Evolutionary conservation across 2,888 invertebrate genomes (phyloP).

Genomic region (Drosophila subsilvestris): DNA sequence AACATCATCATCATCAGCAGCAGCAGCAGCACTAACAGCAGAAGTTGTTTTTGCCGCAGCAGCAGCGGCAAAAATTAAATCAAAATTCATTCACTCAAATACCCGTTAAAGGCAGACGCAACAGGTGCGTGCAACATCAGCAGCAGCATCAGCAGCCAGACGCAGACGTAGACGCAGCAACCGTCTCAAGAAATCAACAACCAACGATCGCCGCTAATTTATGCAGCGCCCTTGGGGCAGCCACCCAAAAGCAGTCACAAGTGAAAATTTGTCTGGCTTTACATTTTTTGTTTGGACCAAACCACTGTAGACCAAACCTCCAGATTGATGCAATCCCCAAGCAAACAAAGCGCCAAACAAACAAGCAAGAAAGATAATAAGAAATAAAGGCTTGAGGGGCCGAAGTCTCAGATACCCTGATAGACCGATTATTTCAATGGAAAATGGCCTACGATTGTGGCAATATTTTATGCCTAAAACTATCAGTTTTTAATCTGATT

Average conservation of each 20-base stretch:
- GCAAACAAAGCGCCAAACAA: neutral
- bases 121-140: slow-evolving; percentile 33
- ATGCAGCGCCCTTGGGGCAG: slow-evolving; percentile 75
- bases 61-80: slow-evolving; percentile 22
- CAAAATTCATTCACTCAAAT: slow-evolving; percentile 45
- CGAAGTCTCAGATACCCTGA: neutral
- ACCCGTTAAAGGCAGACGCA: slow-evolving; percentile 51
- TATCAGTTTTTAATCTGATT: too few relatives aligned
- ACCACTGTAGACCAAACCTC: neutral
- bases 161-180: neutral
- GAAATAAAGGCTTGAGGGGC: neutral
- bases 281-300: slow-evolving; percentile 40
- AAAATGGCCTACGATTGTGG: too few relatives aligned
- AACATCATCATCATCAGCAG: slow-evolving; percentile 29
- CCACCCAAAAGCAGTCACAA: slow-evolving; percentile 57
- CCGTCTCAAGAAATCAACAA: slow-evolving; percentile 6
- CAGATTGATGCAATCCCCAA: neutral
- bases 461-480: too few relatives aligned
- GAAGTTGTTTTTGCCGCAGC: neutral
- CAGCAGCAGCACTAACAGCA: neutral
- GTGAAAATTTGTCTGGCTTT: slow-evolving; percentile 36
- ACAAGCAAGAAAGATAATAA: neutral
- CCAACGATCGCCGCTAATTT: slow-evolving; percentile 59
- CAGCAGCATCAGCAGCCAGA: neutral
- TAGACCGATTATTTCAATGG: neutral